phyloP scores from a whole-genome alignment of 92 coral and sea anemone genomes.

The Porites evermanni region DNA sequence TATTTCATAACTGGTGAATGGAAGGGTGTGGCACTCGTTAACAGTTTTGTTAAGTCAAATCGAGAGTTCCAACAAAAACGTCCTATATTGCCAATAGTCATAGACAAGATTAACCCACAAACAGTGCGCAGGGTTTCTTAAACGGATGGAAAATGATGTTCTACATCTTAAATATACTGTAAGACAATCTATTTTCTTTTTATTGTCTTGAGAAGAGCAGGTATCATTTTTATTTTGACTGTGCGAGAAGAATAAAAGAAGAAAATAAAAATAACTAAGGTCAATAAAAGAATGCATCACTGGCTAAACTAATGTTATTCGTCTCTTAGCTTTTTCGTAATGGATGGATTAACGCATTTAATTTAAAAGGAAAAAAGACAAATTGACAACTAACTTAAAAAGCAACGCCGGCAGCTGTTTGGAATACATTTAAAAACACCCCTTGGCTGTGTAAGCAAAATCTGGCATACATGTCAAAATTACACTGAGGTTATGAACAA shows the following conservation, averaged over 20 bases:
- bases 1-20: neutral
- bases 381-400: neutral
- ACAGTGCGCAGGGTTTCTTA: neutral
- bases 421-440: no score
- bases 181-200: neutral
- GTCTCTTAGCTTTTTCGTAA: no score
- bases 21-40: neutral
- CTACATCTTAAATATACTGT: no score
- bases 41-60: neutral
- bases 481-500: no score
- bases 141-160: neutral
- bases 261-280: neutral
- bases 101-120: neutral
- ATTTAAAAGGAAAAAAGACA: neutral
- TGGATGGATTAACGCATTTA: neutral
- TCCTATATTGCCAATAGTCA: neutral
- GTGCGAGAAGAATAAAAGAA: no score
- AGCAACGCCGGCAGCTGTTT: neutral
- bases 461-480: no score
- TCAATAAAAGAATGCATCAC: neutral
- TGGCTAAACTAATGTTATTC: neutral
- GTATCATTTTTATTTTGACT: neutral
- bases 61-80: neutral
- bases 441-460: no score
- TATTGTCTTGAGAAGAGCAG: neutral